phyloP scores from a whole-genome alignment of 2,113 vertebrate species.

The Callorhinus ursinus region DNA sequence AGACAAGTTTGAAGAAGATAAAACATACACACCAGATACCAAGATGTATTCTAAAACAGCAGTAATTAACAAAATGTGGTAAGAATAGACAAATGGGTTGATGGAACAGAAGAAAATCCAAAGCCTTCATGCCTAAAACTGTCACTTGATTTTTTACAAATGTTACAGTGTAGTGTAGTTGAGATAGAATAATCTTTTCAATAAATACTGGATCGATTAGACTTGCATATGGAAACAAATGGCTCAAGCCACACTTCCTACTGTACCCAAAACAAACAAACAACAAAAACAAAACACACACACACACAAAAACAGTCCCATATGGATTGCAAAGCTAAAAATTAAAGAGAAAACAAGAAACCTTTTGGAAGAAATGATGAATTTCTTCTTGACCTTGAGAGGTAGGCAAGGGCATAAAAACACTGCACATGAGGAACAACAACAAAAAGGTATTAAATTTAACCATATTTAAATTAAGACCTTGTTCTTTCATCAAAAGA shows the following conservation, averaged over 20 bases:
- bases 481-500: not conserved
- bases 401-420: not conserved
- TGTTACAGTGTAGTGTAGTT: not conserved
- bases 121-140: not conserved
- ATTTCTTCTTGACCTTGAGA: not conserved
- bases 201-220: not conserved
- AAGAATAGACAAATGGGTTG: not conserved
- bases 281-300: too few species aligned
- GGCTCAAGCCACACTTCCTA: not conserved
- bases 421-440: not conserved
- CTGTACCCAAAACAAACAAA: not conserved
- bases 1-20: not conserved
- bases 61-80: not conserved
- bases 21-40: not conserved
- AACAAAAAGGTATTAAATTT: not conserved
- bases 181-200: not conserved
- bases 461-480: not conserved
- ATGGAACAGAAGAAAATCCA: not conserved
- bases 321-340: not conserved
- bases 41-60: not conserved
- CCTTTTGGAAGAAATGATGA: not conserved
- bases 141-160: not conserved
- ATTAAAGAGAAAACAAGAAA: not conserved
- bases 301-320: too few species aligned
- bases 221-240: not conserved